Conservation (phyloP, 1,140 invertebrate species). For the Habropoda laboriosa region DNA sequence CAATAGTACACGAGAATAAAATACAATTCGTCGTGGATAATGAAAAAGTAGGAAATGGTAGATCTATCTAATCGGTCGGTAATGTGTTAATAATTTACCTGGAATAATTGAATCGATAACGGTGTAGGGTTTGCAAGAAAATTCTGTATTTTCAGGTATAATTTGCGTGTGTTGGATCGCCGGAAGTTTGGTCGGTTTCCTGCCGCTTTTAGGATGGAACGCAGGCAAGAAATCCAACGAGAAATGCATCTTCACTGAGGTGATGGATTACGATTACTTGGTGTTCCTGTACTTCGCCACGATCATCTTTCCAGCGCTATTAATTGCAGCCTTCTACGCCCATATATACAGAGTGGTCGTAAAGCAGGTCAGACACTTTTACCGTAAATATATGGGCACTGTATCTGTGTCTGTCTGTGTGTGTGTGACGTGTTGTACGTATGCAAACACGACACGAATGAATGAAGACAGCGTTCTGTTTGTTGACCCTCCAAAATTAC, state of each 20-base stretch:
- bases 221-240: slow-evolving; percentile 81
- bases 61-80: no score
- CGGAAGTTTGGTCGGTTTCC: slow-evolving; percentile 89
- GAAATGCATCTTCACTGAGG: slow-evolving; percentile 90
- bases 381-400: neutral
- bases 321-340: slow-evolving; percentile 92
- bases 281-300: slow-evolving; percentile 94
- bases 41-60: no score
- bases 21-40: no score
- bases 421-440: neutral
- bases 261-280: slow-evolving; percentile 94
- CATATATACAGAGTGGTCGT: slow-evolving; percentile 94
- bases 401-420: no score
- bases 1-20: no score
- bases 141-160: slow-evolving; percentile 85
- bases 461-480: neutral
- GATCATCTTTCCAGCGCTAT: slow-evolving; percentile 91
- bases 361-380: slow-evolving; percentile 87
- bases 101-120: neutral
- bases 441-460: slow-evolving; percentile 26
- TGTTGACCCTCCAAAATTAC: neutral
- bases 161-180: slow-evolving; percentile 93
- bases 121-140: neutral
- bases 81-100: neutral
- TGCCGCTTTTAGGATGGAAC: slow-evolving; percentile 94